Evolutionary conservation across 2,888 invertebrate genomes (phyloP).

Genomic region (Ichneumon xanthorius): DNA sequence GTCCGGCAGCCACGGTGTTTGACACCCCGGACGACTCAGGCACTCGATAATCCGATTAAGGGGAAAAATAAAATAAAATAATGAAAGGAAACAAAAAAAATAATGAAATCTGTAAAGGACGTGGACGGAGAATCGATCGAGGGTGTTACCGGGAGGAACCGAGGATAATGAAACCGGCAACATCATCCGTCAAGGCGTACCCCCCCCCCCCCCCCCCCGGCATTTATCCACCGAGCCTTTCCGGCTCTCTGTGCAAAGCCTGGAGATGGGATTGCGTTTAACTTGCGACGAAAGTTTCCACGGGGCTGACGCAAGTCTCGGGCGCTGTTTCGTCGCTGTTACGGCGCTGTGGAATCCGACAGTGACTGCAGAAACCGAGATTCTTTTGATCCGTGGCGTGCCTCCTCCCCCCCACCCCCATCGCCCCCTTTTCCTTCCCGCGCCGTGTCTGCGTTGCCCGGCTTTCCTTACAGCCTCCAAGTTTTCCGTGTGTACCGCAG

Average conservation of each 20-base stretch:
- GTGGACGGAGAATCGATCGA: not conserved
- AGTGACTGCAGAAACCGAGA: conserved; percentile 30
- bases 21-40: not conserved
- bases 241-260: conserved; percentile 63
- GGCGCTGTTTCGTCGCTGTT: conserved; percentile 53
- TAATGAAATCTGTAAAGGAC: not conserved
- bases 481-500: not conserved
- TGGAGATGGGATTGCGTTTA: conserved; percentile 73
- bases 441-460: conserved; percentile 12
- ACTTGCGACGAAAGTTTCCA: conserved; percentile 72
- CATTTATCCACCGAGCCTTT: conserved; percentile 16
- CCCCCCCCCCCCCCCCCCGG: conserved; percentile 10
- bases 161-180: not conserved
- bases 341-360: conserved; percentile 2
- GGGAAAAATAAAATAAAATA: not conserved
- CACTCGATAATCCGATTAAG: not conserved
- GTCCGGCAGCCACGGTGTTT: not conserved
- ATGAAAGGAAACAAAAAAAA: not conserved
- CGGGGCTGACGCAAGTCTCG: conserved; percentile 65
- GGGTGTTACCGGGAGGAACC: not conserved
- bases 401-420: conserved; percentile 12
- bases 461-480: not conserved
- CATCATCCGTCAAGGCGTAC: not conserved
- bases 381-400: conserved; percentile 15
- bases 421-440: not conserved